phyloP scores from a whole-genome alignment of 53 echinoderm and acorn worm genomes.

The Zoroaster sp. region DNA sequence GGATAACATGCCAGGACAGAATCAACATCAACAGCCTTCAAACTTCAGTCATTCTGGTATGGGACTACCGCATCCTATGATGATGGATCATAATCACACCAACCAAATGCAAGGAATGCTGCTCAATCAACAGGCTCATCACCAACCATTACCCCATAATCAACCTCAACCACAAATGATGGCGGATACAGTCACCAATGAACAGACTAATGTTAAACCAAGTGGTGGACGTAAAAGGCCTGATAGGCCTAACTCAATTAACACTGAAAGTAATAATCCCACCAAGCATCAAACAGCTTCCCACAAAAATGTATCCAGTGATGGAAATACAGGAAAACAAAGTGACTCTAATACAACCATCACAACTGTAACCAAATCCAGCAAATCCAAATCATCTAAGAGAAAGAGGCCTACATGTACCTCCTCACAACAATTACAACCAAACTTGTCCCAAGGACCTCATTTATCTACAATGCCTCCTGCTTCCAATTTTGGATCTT shows the following conservation, averaged over 20 bases:
- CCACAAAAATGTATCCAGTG: slow-evolving; percentile 21
- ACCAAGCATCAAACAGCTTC: slow-evolving; percentile 31
- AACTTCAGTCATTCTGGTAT: slow-evolving; percentile 34
- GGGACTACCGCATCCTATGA: slow-evolving; percentile 52
- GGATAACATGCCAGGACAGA: background rate
- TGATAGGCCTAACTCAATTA: slow-evolving; percentile 33
- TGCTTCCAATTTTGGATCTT: slow-evolving; percentile 83
- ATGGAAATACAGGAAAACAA: slow-evolving; percentile 6
- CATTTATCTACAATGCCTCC: slow-evolving; percentile 78
- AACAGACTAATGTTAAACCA: slow-evolving; percentile 15
- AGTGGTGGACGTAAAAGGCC: slow-evolving; percentile 32
- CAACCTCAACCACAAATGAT: background rate
- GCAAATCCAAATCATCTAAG: slow-evolving; percentile 62
- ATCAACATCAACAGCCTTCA: slow-evolving; percentile 15
- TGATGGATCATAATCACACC: slow-evolving; percentile 41
- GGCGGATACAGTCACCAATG: background rate
- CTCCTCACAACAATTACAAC: slow-evolving; percentile 86
- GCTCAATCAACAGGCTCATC: slow-evolving; percentile 29
- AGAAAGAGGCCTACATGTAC: slow-evolving; percentile 81
- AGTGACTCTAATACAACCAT: slow-evolving; percentile 15
- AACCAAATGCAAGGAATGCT: slow-evolving; percentile 47
- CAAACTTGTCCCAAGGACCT: slow-evolving; percentile 73
- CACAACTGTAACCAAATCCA: slow-evolving; percentile 44
- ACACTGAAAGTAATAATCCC: slow-evolving; percentile 6
- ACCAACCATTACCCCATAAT: background rate